A percentile compares a stretch with the other conserved stretches of the same genome.
phyloP scores from a whole-genome alignment of 2,113 vertebrate genomes.

The Chloebia gouldiae region DNA sequence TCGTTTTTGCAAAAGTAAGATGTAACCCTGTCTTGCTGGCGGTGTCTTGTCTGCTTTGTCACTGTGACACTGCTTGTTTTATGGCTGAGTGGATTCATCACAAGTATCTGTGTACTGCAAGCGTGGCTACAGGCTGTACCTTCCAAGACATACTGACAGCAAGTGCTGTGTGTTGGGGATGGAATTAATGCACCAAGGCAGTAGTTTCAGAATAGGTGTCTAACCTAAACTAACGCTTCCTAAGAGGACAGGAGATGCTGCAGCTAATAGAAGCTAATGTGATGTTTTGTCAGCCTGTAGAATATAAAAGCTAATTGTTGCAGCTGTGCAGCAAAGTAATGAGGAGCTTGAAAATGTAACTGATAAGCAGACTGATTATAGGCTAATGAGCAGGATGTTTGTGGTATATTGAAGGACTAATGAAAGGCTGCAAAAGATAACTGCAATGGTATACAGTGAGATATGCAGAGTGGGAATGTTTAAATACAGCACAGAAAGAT shows the following conservation, averaged over 20 bases:
- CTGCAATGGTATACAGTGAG: neutral
- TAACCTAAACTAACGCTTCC: neutral
- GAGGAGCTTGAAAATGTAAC: neutral
- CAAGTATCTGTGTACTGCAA: neutral
- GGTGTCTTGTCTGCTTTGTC: neutral
- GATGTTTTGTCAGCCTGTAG: neutral
- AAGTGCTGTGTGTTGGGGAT: neutral
- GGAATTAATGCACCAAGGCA: neutral
- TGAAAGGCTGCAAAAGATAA: slow-evolving; percentile 18
- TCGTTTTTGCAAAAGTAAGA: neutral
- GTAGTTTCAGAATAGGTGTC: neutral
- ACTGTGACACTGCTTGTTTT: slow-evolving; percentile 1
- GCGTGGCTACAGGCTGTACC: neutral
- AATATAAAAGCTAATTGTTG: neutral
- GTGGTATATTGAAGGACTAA: slow-evolving; percentile 16
- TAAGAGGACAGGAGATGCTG: neutral
- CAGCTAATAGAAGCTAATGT: neutral
- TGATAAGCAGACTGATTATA: neutral
- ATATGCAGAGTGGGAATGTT: neutral
- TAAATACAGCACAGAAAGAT: neutral
- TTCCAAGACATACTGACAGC: neutral
- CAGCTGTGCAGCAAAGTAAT: neutral
- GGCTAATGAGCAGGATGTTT: slow-evolving; percentile 27
- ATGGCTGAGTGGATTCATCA: neutral
- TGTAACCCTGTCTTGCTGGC: neutral